phyloP scores from a whole-genome alignment of 1,140 invertebrate species.

The Hypsibius dujardini region DNA sequence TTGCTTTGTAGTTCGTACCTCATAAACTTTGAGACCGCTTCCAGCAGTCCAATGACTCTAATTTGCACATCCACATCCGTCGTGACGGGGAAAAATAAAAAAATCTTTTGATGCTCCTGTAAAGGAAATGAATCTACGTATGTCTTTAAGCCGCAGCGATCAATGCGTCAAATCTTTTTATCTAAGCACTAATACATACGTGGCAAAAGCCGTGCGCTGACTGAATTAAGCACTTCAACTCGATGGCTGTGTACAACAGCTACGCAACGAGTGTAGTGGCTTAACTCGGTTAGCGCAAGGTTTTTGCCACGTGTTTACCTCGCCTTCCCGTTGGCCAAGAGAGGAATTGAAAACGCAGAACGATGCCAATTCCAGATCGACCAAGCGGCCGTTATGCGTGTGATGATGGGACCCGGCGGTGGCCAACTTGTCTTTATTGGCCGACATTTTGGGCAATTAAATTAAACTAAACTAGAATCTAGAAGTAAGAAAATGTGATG shows the following conservation, averaged over 20 bases:
- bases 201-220: too few species aligned
- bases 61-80: not conserved
- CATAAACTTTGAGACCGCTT: not conserved
- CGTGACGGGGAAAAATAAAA: not conserved
- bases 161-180: too few species aligned
- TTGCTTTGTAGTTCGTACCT: too few species aligned
- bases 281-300: too few species aligned
- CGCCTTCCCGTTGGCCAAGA: not conserved
- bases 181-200: not conserved
- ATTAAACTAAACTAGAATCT: too few species aligned
- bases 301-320: too few species aligned
- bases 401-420: not conserved
- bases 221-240: too few species aligned
- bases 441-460: too few species aligned
- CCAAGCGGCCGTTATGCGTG: not conserved
- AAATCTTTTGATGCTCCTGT: not conserved
- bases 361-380: not conserved
- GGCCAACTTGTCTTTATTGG: conserved; percentile 24
- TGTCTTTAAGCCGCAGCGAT: too few species aligned
- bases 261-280: too few species aligned
- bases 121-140: not conserved
- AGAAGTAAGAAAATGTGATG: too few species aligned
- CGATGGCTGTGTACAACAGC: too few species aligned
- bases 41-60: not conserved
- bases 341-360: conserved; percentile 1